Evolutionary conservation across 35 echinoderm and acorn worm genomes (phyloP), one percentile per base, ranked within the genome.

Genomic region (Holothuria glaberrima): DNA sequence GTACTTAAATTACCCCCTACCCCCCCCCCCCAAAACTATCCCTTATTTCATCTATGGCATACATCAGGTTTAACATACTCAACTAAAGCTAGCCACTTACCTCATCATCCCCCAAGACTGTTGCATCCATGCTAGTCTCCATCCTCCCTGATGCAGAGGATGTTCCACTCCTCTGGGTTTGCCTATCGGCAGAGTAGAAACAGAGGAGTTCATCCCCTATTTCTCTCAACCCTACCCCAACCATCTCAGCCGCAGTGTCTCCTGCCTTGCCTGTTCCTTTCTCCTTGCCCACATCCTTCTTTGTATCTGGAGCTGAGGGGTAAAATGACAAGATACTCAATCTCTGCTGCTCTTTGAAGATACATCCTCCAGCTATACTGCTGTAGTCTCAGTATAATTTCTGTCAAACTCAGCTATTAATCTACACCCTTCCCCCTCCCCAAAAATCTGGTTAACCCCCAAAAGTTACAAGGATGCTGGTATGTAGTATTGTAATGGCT

Each of bases 141-240:
- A 90, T 30, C 41, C 92, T 90, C 36, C 86, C 86, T 70, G 86
- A 57, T 16, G 74, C 71, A 44, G 59, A 48, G 33, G 66, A 75
- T 76, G 62, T 66, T 41, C 61, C 95, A 27, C 78, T 62, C 25
- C 80, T 59, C 25, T 46, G 59, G 34, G 44, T 56, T 22, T 63
- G 29, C 28, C 89, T 71, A 25, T 48, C 79, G 7, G 29, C 34
- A 12, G 86, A 44, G 72, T 98, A 94, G 77, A 90, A 80, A 22
- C 91, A 83, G 36, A 98, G 88, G 30, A 98, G 90, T 33, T 94
- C 91, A 74, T 98, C 96, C 22, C 96, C 96, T 3, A 95, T 92
- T 82, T 98, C 96, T 70, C 96, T 84, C 34, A 98, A 57, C 24
- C 90, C 93, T 86, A 91, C 66, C 18, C 92, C 91, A 34, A 76